Conservation (phyloP, 2,113 vertebrate genomes). For the Gallinago media region DNA sequence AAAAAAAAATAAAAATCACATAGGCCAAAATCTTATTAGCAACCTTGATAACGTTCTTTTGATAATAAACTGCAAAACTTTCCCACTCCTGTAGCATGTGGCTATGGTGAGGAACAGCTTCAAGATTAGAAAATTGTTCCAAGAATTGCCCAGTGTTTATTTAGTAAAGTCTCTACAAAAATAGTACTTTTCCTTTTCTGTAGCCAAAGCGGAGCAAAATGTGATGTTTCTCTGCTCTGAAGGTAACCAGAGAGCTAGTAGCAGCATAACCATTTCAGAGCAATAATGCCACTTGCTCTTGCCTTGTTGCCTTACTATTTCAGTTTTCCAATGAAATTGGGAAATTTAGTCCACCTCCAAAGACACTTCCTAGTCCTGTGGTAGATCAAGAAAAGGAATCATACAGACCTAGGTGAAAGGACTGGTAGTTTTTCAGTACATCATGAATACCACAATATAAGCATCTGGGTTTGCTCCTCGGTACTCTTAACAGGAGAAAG, state of each 20-base stretch:
- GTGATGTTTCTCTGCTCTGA: neutral
- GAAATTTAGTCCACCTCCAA: neutral
- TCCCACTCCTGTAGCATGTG: neutral
- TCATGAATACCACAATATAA: neutral
- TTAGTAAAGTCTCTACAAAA: neutral
- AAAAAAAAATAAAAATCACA: neutral
- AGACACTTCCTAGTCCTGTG: neutral
- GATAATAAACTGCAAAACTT: neutral
- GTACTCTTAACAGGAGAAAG: neutral
- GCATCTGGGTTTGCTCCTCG: neutral
- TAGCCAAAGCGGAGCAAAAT: neutral
- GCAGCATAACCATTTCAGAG: neutral
- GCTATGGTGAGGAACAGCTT: neutral
- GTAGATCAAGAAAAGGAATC: neutral
- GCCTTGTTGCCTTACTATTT: neutral
- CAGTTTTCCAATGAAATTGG: neutral
- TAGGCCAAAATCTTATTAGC: neutral
- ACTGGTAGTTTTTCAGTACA: neutral
- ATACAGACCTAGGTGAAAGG: neutral
- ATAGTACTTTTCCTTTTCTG: neutral
- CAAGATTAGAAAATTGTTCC: constrained; percentile 2
- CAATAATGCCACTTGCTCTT: neutral
- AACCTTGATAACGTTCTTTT: neutral
- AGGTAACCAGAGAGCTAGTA: neutral
- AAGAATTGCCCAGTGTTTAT: neutral